Percentiles rank a stretch among this genome's conserved stretches.
Evolutionary conservation across 1,140 invertebrate species (phyloP).

Genomic region (Onthophagus taurus): DNA sequence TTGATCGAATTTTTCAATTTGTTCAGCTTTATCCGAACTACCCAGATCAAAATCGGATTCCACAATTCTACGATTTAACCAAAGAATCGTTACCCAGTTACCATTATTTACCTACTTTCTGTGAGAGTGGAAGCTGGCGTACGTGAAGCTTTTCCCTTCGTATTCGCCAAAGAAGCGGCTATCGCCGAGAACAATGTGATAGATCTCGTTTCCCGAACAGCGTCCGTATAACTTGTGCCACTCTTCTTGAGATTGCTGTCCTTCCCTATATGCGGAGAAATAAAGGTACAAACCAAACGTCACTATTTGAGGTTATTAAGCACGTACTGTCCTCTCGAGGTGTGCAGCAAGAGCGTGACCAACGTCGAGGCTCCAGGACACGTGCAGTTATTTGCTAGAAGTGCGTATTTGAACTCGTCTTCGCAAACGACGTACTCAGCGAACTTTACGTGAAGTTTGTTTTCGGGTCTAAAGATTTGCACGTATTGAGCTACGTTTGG

Average conservation of each 20-base stretch:
- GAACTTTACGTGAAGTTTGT: constrained; percentile 97
- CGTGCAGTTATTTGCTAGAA: constrained; percentile 95
- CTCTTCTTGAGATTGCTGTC: constrained; percentile 91
- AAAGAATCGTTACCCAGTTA: too few species aligned
- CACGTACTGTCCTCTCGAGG: constrained; percentile 90
- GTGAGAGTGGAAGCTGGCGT: constrained; percentile 97
- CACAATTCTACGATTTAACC: too few species aligned
- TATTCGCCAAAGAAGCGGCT: constrained; percentile 97
- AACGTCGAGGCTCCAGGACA: constrained; percentile 94
- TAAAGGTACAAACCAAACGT: constrained; percentile 6
- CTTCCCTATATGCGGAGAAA: constrained; percentile 70
- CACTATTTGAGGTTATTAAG: neutral
- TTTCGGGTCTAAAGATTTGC: constrained; percentile 95
- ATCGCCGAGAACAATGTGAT: constrained; percentile 90
- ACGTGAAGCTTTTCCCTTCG: constrained; percentile 96
- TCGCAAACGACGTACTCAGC: constrained; percentile 97
- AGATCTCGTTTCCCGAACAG: constrained; percentile 98
- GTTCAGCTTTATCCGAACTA: too few species aligned
- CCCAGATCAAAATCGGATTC: too few species aligned
- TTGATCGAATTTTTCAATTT: too few species aligned
- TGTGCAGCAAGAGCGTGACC: constrained; percentile 89
- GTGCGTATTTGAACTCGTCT: constrained; percentile 94
- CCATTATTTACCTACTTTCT: constrained; percentile 78
- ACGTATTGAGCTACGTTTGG: constrained; percentile 94
- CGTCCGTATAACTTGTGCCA: constrained; percentile 96